Evolutionary conservation across 2,888 invertebrate genomes (phyloP).

Genomic region (Ornithoptera alexandrae): DNA sequence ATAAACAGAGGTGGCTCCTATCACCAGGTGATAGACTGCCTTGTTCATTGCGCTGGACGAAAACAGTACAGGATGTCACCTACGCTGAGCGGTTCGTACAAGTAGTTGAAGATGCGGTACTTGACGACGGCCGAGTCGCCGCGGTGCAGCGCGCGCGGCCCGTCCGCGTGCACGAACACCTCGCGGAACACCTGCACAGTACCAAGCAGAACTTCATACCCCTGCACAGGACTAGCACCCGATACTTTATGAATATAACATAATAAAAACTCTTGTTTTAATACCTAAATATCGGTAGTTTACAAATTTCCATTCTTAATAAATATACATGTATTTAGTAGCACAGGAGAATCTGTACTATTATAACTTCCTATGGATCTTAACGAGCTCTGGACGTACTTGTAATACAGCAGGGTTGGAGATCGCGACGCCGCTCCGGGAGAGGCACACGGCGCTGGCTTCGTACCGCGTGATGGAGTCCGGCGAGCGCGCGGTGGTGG

Average conservation of each 20-base stretch:
- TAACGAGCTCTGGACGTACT: slow-evolving; percentile 63
- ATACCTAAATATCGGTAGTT: no score
- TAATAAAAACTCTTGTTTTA: no score
- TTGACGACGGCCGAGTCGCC: slow-evolving; percentile 83
- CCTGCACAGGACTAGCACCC: no score
- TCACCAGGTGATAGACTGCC: no score
- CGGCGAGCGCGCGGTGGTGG: slow-evolving; percentile 52
- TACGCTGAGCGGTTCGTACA: slow-evolving; percentile 84
- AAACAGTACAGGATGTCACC: slow-evolving; percentile 53
- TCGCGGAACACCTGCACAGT: slow-evolving; percentile 85
- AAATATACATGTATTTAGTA: no score
- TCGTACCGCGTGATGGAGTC: slow-evolving; percentile 70
- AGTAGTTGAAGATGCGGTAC: slow-evolving; percentile 86
- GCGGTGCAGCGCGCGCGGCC: slow-evolving; percentile 83
- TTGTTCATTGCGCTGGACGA: no score
- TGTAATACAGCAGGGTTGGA: slow-evolving; percentile 82
- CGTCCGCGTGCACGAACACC: slow-evolving; percentile 86
- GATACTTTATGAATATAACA: no score
- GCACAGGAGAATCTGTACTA: no score
- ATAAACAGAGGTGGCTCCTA: no score
- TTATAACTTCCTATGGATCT: no score
- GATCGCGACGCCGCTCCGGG: slow-evolving; percentile 57
- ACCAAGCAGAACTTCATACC: no score
- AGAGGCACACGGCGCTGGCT: slow-evolving; percentile 62
- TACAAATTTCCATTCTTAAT: no score